Conservation (phyloP, 1,140 invertebrate genomes). For the Coelopa frigida region DNA sequence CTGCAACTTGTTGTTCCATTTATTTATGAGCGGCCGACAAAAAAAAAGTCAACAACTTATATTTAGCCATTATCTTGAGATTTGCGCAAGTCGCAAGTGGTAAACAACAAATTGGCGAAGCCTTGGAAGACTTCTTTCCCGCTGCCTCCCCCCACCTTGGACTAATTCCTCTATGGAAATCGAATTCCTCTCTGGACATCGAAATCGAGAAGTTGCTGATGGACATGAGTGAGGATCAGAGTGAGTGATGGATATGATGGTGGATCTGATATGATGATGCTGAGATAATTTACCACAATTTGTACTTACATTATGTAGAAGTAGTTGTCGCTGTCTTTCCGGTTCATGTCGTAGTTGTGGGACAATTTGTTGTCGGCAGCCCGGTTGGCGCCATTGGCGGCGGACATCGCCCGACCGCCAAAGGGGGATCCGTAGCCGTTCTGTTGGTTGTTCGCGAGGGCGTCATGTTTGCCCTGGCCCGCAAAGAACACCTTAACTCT, state of each 20-base stretch:
- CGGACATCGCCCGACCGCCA: background rate
- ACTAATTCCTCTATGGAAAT: too few relatives aligned
- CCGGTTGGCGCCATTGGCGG: background rate
- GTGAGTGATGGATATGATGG: background rate
- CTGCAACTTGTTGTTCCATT: too few relatives aligned
- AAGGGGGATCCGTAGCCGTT: background rate
- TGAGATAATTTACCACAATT: background rate
- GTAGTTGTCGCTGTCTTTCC: constrained; percentile 39
- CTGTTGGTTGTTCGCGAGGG: constrained; percentile 6
- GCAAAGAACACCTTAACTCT: constrained; percentile 37
- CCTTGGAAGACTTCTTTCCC: too few relatives aligned
- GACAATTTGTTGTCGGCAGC: background rate
- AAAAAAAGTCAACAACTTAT: too few relatives aligned
- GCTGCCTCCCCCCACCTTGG: too few relatives aligned
- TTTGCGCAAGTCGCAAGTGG: too few relatives aligned
- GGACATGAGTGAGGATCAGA: too few relatives aligned
- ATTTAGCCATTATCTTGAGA: too few relatives aligned
- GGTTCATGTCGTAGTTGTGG: constrained; percentile 17
- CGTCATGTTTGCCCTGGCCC: constrained; percentile 22
- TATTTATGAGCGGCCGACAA: too few relatives aligned
- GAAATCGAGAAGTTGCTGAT: too few relatives aligned
- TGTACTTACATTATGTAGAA: constrained; percentile 41
- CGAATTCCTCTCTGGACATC: too few relatives aligned
- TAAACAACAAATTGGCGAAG: too few relatives aligned
- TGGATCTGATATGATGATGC: background rate